Conservation (phyloP, 2,888 invertebrate species). For the Caenorhabditis auriculariae region DNA sequence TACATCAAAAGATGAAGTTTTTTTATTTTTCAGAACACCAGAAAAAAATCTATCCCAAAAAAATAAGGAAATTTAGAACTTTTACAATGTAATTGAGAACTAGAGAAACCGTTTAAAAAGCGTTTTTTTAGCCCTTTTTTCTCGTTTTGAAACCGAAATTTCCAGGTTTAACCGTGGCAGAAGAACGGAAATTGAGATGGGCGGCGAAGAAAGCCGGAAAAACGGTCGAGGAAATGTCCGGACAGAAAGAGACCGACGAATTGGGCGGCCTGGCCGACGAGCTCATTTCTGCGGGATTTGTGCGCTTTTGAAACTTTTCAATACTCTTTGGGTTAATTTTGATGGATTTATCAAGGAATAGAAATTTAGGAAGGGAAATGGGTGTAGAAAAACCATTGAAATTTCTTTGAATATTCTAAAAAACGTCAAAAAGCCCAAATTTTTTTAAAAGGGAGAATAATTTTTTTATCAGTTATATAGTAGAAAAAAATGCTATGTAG, state of each 20-base stretch:
- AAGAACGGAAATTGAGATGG: conserved; percentile 59
- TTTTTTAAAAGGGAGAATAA: too few species aligned
- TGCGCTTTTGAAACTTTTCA: conserved; percentile 13
- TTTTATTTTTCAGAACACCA: too few species aligned
- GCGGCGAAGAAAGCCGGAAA: conserved; percentile 60
- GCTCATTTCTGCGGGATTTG: conserved; percentile 52
- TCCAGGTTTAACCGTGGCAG: conserved; percentile 48
- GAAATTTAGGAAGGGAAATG: background rate
- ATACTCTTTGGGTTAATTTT: background rate
- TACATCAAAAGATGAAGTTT: too few species aligned
- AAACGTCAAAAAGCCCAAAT: too few species aligned
- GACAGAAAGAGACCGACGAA: conserved; percentile 35
- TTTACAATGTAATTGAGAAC: too few species aligned
- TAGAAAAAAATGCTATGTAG: too few species aligned
- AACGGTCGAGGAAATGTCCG: conserved; percentile 34
- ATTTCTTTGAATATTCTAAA: too few species aligned
- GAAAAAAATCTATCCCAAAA: too few species aligned
- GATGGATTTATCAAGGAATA: background rate
- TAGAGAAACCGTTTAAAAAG: background rate
- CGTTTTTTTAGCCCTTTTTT: background rate
- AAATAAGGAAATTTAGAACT: too few species aligned
- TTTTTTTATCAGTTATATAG: too few species aligned
- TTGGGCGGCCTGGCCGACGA: conserved; percentile 51
- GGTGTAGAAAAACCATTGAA: too few species aligned
- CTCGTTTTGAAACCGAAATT: background rate